Conservation (phyloP, 2,797 vertebrate species). For the Pangasius larnaudii region DNA sequence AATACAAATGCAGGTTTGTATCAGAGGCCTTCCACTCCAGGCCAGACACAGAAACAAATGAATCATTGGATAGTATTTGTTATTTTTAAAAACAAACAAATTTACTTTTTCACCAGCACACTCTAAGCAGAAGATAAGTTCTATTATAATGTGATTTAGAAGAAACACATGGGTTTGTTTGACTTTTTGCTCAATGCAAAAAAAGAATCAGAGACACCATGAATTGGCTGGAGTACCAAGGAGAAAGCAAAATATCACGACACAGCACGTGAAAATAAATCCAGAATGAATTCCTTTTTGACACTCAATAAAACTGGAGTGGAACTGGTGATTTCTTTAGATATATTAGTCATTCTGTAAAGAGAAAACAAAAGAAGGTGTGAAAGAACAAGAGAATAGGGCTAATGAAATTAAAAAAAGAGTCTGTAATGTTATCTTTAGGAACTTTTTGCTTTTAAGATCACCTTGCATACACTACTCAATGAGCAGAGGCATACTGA, state of each 20-base stretch:
- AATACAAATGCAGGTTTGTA: not conserved
- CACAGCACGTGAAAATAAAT: not conserved
- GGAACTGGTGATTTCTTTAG: not conserved
- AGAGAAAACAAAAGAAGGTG: not conserved
- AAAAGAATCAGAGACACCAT: constrained; percentile 23
- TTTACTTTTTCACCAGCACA: not conserved
- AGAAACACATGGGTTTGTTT: not conserved
- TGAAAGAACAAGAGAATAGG: not conserved
- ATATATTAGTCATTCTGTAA: not conserved
- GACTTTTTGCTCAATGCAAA: not conserved
- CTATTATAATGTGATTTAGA: not conserved
- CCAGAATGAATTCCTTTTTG: not conserved
- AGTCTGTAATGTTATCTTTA: not conserved
- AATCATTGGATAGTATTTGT: too few relatives aligned
- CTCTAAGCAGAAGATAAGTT: not conserved
- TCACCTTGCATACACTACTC: not conserved
- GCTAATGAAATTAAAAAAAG: not conserved
- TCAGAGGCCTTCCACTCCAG: constrained; percentile 19
- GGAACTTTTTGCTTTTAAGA: not conserved
- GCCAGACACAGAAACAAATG: not conserved
- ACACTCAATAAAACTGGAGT: not conserved
- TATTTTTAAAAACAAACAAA: not conserved
- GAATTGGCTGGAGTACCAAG: constrained; percentile 2
- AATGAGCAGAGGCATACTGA: too few relatives aligned
- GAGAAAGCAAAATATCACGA: not conserved